These are phyloP conservation scores for Phrynocephalus forsythii DNA, from an alignment of 2,797 vertebrate genomes.

Conservation along the genomic window DNA sequence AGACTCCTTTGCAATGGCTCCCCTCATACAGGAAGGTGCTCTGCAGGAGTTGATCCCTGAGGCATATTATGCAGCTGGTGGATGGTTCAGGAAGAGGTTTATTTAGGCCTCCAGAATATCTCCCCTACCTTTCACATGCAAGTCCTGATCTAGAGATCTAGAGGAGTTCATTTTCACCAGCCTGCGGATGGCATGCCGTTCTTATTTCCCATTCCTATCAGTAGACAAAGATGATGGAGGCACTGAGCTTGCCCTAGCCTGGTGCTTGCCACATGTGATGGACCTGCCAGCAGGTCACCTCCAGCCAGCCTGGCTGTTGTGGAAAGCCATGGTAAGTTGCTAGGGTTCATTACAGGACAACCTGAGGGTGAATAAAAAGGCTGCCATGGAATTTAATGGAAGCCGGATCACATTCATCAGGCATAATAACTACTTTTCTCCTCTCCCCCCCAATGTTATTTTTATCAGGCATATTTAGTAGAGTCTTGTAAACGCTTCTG, in stretches of 20 bases:
- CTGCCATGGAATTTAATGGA: slow-evolving; percentile 43
- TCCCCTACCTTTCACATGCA: no score
- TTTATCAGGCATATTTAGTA: slow-evolving; percentile 66
- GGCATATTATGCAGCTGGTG: no score
- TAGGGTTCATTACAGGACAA: background rate
- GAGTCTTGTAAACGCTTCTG: slow-evolving; percentile 62
- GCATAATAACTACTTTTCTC: slow-evolving; percentile 49
- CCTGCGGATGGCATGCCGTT: background rate
- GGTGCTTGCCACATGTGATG: background rate
- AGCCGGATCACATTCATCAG: slow-evolving; percentile 16
- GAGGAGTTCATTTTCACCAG: background rate
- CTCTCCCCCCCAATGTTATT: slow-evolving; percentile 50
- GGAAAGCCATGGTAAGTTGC: background rate
- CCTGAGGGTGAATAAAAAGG: slow-evolving; percentile 39
- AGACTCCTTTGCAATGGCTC: no score
- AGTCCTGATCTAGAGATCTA: background rate
- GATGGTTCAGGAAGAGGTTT: no score
- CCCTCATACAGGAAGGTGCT: no score
- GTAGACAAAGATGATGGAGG: background rate
- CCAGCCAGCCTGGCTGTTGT: background rate
- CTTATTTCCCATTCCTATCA: background rate
- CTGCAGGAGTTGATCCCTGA: no score
- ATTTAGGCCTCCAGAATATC: no score
- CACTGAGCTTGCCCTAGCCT: background rate
- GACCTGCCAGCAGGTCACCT: background rate